These are phyloP conservation scores for Sericinus montela DNA, from an alignment of 2,888 invertebrate genomes.

Conservation along the genomic window DNA sequence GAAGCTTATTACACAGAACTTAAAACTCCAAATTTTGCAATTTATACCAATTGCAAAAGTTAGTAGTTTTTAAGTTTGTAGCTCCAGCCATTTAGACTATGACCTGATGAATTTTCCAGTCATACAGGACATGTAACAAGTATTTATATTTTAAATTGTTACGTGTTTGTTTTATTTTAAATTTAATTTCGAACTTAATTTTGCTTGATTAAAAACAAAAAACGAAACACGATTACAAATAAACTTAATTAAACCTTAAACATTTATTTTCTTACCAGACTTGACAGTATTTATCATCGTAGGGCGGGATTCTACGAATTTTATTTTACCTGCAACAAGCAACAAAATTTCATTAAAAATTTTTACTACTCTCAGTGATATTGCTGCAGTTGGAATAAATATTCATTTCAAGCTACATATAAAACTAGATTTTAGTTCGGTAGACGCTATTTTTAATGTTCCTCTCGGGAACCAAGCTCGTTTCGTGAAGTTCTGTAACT, in stretches of 20 bases:
- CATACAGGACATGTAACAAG: too few species aligned
- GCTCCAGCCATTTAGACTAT: too few species aligned
- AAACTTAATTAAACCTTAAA: not conserved
- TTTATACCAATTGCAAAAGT: too few species aligned
- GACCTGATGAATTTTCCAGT: too few species aligned
- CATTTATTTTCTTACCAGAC: not conserved
- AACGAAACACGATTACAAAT: too few species aligned
- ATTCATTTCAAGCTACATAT: conserved; percentile 11
- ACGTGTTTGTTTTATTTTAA: too few species aligned
- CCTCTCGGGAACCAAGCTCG: conserved; percentile 4
- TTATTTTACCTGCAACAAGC: conserved; percentile 17
- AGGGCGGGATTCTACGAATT: not conserved
- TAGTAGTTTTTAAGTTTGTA: too few species aligned
- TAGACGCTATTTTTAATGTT: conserved; percentile 8
- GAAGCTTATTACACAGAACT: too few species aligned
- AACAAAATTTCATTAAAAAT: conserved; percentile 14
- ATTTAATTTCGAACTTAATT: too few species aligned
- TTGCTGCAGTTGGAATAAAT: conserved; percentile 12
- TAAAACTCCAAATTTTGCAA: too few species aligned
- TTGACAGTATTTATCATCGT: not conserved
- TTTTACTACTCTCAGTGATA: conserved; percentile 2
- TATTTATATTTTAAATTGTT: too few species aligned
- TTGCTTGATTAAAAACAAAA: too few species aligned
- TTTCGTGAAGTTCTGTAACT: conserved; percentile 17
- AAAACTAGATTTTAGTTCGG: conserved; percentile 11